Conservation (phyloP, 2,888 invertebrate species). For the Hesperia comma region DNA sequence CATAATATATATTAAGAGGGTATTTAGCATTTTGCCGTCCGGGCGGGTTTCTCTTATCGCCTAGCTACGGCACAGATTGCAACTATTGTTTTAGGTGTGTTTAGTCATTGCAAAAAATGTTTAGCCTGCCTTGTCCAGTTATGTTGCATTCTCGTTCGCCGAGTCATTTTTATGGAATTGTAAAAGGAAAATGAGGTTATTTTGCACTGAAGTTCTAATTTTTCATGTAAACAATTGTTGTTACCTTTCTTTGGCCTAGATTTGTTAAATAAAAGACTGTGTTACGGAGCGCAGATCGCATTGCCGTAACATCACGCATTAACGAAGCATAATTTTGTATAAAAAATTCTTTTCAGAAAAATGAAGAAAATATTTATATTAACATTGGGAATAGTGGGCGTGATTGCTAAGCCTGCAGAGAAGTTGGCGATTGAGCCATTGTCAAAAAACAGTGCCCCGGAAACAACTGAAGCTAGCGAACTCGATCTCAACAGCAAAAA, state of each 20-base stretch:
- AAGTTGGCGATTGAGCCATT: constrained; percentile 46
- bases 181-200: background rate
- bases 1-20: too few relatives aligned
- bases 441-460: constrained; percentile 49
- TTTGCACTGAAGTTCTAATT: constrained; percentile 41
- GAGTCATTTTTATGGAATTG: background rate
- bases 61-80: too few relatives aligned
- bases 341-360: constrained; percentile 65
- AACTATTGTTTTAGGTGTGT: too few relatives aligned
- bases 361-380: constrained; percentile 62
- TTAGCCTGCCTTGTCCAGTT: too few relatives aligned
- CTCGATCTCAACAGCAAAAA: constrained; percentile 51
- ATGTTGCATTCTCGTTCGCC: too few relatives aligned
- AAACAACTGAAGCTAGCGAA: constrained; percentile 49
- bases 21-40: too few relatives aligned
- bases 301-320: constrained; percentile 23
- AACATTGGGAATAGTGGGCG: constrained; percentile 55
- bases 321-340: constrained; percentile 42
- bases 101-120: background rate
- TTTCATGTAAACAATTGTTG: constrained; percentile 54
- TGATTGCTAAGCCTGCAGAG: constrained; percentile 50
- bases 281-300: constrained; percentile 21
- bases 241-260: constrained; percentile 72
- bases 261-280: constrained; percentile 62
- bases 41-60: too few relatives aligned